Base-by-base conservation (phyloP, 2,797 vertebrate genomes). In the Arnoldichthys spilopterus region DNA sequence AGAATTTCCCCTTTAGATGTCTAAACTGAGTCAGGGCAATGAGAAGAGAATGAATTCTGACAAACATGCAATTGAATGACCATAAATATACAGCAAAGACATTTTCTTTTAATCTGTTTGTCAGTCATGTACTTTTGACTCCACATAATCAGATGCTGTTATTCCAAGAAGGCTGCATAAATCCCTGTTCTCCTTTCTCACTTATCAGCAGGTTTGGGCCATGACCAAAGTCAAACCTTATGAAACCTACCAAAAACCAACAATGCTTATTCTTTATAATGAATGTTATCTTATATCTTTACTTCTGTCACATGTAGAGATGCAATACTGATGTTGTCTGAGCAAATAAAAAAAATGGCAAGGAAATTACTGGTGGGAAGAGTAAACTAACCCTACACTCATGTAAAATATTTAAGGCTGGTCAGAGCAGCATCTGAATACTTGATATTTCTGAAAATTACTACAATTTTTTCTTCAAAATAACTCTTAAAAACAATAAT, bases 21-120 rank as follows among this genome's bases (percentile, higher is more conserved):
- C 75, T 59, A 79, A 78, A 85, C 86, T 82, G 72, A 77, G 70
- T 83, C 71, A 82, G 85, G 78, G 86, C 81, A 86, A 88, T 86
- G 85, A 24, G 15, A 83, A 78, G 76, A 78, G 86, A 88, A 88
- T 90, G 87, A 83, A 87, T 87, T 87, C 84, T 85, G 85, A 87
- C 66, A 78, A 86, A 84, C 78, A 84, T 72, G 87, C 67, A 72
- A 79, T 45, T 72, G 81, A 68, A 72, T 49, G 53, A 72, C 73
- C 86, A 83, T 79, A 87, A 88, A 87, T 85, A 74, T 80, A 83
- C 30, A 43, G 74, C 79, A 74, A 86, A 88, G 86, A 90, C 88
- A 87, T 88, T 87, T 80, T 63, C 77, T 86, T 87, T 87, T 83
- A 88, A 79, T 90, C 84, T 54, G 53, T 79, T 79, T 76, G 76